Base-by-base conservation (phyloP, 2,113 vertebrate species). In the Actenoides hombroni region DNA sequence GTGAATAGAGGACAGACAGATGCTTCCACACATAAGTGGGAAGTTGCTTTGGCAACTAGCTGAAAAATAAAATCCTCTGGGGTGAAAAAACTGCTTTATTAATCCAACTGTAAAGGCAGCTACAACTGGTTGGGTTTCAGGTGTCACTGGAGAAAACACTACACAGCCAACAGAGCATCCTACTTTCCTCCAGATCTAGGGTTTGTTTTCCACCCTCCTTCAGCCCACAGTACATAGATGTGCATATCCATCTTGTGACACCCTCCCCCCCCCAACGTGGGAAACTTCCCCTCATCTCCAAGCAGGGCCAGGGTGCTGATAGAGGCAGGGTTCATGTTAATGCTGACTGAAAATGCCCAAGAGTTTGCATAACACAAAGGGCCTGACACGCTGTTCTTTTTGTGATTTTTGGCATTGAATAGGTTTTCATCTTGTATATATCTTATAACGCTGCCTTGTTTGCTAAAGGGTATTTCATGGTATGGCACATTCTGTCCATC, bases 251-350 rank as follows among this genome's bases (percentile, higher is more conserved):
- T 29, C 0, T 0, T 48, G 15, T 68, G 61, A 76, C n/a, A n/a
- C n/a, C 12, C 5, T 16, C 23, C 10, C 31, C 59, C 24, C 25
- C 46, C 40, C 33, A 46, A 39, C 19, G 44, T 20, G 16, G 7
- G 28, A 82, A 69, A 57, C 20, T 64, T 63, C 8, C 26, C 53
- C 13, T 4, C 25, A 57, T 28, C 8, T 28, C 1, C 35, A 69
- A 60, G 37, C 2, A 6, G 40, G 19, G 15, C 6, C 14, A 60
- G 11, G 9, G 15, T 51, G 29, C n/a, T 61, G 13, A 24, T 16
- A 77, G 16, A 0, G 0, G 24, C 11, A 19, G 9, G 1, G 0
- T 77, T 88, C 37, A 6, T 5, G 4, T 25, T 16, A 74, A 33
- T 16, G 65, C 44, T 10, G 77, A 56, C 54, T 35, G 16, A 88